Evolutionary conservation across 2,113 vertebrate species (phyloP).

Genomic region (Fulmarus glacialis): DNA sequence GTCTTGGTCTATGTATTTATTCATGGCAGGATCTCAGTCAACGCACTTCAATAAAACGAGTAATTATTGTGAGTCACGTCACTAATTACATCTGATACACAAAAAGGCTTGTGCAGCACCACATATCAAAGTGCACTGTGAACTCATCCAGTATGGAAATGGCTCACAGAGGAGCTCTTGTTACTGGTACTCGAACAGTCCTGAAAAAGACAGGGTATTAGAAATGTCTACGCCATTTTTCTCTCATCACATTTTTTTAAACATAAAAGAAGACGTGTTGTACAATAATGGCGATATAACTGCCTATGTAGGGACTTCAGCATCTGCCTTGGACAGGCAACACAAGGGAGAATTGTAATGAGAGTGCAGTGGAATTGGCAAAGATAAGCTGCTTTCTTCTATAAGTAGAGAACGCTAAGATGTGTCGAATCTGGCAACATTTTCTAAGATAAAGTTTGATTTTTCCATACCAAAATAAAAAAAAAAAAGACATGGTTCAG

Average conservation of each 20-base stretch:
- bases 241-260: not conserved
- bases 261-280: constrained; percentile 19
- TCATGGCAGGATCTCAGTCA: constrained; percentile 43
- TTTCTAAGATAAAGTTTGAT: not conserved
- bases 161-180: constrained; percentile 49
- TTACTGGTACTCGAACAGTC: not conserved
- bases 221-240: not conserved
- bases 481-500: not conserved
- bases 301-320: not conserved
- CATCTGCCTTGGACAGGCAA: not conserved
- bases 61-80: constrained; percentile 35
- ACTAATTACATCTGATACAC: constrained; percentile 34
- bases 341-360: constrained; percentile 1
- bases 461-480: not conserved
- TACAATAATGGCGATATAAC: not conserved
- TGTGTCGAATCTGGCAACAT: not conserved
- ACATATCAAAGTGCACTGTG: constrained; percentile 21
- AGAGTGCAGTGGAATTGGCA: not conserved
- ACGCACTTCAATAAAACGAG: constrained; percentile 42
- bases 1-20: constrained; percentile 10
- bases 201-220: not conserved
- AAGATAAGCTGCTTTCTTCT: constrained; percentile 35
- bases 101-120: constrained; percentile 35
- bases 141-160: constrained; percentile 1
- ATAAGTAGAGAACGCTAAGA: not conserved